Conservation (phyloP, 37 sponge, comb jelly and placozoan genomes). For the Bolinopsis microptera region DNA sequence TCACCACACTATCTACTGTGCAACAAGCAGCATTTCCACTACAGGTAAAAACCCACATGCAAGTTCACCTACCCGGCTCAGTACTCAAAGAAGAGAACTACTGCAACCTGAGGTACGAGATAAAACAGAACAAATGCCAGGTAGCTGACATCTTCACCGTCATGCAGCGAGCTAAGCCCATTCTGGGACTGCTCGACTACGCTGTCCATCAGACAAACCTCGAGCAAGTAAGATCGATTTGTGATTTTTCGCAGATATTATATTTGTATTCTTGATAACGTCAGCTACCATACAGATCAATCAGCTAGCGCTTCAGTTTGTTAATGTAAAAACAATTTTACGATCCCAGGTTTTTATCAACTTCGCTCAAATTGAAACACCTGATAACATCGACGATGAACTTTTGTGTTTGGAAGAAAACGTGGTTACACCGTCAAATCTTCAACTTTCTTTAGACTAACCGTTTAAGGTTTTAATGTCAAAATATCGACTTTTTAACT, state of each 20-base stretch:
- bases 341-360: conserved; percentile 56
- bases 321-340: no score
- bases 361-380: conserved; percentile 14
- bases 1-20: no score
- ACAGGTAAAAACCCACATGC: conserved; percentile 29
- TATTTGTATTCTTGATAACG: no score
- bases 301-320: no score
- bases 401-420: conserved; percentile 36
- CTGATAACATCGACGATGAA: conserved; percentile 10
- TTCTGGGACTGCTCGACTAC: conserved; percentile 5
- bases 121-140: conserved; percentile 7
- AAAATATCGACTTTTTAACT: no score
- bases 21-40: no score
- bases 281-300: no score
- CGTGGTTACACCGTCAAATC: not conserved
- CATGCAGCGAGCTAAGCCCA: conserved; percentile 21
- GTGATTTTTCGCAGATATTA: no score
- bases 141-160: conserved; percentile 46
- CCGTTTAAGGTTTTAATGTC: no score
- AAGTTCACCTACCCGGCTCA: not conserved
- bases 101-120: conserved; percentile 22
- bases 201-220: conserved; percentile 65
- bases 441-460: conserved; percentile 26
- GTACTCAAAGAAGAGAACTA: conserved; percentile 50
- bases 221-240: conserved; percentile 48